These are phyloP conservation scores for Aphyosemion australe DNA, from an alignment of 2,113 vertebrate genomes.

Conservation along the genomic window DNA sequence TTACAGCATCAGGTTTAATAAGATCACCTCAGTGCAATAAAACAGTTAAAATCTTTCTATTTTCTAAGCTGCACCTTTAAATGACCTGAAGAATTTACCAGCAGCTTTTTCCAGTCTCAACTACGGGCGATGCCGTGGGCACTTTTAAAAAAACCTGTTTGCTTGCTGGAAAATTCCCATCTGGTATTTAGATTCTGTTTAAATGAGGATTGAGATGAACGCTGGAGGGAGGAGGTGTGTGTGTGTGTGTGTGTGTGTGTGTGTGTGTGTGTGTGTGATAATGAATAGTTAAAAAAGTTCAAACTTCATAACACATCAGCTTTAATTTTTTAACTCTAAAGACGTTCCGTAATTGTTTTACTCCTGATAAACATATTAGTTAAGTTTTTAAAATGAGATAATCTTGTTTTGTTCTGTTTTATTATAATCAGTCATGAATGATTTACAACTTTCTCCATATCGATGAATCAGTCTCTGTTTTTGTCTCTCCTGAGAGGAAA, in stretches of 20 bases:
- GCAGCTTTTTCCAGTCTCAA: background rate
- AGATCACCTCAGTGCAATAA: slow-evolving; percentile 16
- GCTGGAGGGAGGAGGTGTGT: background rate
- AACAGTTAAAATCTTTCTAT: background rate
- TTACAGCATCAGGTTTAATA: slow-evolving; percentile 16
- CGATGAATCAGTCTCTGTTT: too few species aligned
- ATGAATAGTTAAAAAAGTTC: background rate
- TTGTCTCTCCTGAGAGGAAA: background rate
- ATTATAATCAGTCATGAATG: too few species aligned
- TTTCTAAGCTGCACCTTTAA: slow-evolving; percentile 23
- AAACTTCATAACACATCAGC: background rate
- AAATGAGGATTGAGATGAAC: background rate
- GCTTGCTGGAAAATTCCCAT: background rate
- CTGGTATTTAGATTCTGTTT: background rate
- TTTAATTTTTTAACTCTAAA: too few species aligned
- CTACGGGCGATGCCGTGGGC: background rate
- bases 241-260: background rate
- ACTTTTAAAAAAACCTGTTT: background rate
- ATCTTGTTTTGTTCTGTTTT: too few species aligned
- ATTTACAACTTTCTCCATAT: too few species aligned
- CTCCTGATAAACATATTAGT: too few species aligned
- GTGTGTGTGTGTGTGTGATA: too few species aligned
- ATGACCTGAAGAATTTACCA: slow-evolving; percentile 13
- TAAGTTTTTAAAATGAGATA: too few species aligned
- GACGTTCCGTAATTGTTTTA: too few species aligned